Conservation (phyloP, 2,888 invertebrate genomes). For the Eristalinus aeneus region DNA sequence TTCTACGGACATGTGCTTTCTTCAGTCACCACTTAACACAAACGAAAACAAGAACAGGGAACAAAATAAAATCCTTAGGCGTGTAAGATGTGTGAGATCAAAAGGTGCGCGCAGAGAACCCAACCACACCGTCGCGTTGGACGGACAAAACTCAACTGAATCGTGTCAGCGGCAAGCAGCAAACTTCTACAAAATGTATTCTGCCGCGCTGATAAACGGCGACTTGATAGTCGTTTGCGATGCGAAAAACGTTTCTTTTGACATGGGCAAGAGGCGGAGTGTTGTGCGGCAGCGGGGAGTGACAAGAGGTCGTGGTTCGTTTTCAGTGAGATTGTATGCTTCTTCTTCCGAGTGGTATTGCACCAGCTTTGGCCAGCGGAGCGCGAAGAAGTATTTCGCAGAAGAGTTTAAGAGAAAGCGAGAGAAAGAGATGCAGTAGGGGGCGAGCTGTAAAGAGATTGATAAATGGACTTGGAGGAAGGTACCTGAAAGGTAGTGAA, state of each 20-base stretch:
- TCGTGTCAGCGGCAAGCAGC: not conserved
- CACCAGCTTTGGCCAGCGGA: not conserved
- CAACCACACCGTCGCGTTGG: conserved; percentile 41
- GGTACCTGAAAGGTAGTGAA: conserved; percentile 18
- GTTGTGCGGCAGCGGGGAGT: not conserved
- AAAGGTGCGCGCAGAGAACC: not conserved
- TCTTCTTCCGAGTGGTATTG: conserved; percentile 3
- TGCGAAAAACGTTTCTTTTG: conserved; percentile 15
- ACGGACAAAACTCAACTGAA: conserved; percentile 32
- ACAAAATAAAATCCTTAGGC: not conserved
- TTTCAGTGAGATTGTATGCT: not conserved
- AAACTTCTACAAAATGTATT: conserved; percentile 10
- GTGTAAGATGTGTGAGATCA: not conserved
- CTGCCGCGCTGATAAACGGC: not conserved
- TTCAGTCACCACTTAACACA: conserved; percentile 5
- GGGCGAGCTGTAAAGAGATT: not conserved
- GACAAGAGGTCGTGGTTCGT: not conserved
- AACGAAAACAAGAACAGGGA: not conserved
- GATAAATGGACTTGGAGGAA: not conserved
- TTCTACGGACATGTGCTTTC: conserved; percentile 17
- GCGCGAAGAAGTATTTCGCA: not conserved
- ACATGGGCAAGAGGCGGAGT: not conserved
- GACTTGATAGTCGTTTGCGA: conserved; percentile 6
- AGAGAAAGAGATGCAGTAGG: no score
- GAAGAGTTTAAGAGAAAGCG: conserved; percentile 22